phyloP scores from a whole-genome alignment of 2,113 vertebrate genomes.

The Choloepus hoffmanni region DNA sequence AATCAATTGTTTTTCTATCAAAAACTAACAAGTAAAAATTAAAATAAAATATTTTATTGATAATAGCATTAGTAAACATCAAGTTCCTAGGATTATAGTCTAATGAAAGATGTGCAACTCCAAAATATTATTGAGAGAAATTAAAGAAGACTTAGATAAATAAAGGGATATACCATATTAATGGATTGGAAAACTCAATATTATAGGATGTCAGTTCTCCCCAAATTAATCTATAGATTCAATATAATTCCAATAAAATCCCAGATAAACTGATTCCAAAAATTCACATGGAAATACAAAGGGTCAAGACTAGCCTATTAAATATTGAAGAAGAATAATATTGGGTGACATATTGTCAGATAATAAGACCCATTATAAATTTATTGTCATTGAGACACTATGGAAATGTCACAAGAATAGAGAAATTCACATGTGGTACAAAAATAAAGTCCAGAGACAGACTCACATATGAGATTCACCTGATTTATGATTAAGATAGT shows the following conservation, averaged over 20 bases:
- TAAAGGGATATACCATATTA: not conserved
- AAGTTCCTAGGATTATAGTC: not conserved
- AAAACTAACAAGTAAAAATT: conserved; percentile 1
- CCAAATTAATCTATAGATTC: not conserved
- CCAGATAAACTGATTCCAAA: not conserved
- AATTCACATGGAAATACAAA: not conserved
- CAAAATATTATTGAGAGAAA: not conserved
- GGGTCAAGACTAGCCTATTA: not conserved
- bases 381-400: not conserved
- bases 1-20: conserved; percentile 1
- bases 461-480: not conserved
- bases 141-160: not conserved
- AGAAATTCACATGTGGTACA: not conserved
- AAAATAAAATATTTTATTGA: conserved; percentile 37
- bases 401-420: not conserved
- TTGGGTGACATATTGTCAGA: not conserved
- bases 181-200: not conserved
- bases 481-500: not conserved
- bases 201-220: not conserved
- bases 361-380: not conserved
- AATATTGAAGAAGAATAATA: not conserved
- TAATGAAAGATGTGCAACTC: not conserved
- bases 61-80: conserved; percentile 29
- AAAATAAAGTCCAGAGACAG: not conserved
- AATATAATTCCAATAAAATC: not conserved